Percentiles rank a stretch among this genome's conserved stretches.
phyloP scores from a whole-genome alignment of 2,888 invertebrate species.

The Idaea biselata region DNA sequence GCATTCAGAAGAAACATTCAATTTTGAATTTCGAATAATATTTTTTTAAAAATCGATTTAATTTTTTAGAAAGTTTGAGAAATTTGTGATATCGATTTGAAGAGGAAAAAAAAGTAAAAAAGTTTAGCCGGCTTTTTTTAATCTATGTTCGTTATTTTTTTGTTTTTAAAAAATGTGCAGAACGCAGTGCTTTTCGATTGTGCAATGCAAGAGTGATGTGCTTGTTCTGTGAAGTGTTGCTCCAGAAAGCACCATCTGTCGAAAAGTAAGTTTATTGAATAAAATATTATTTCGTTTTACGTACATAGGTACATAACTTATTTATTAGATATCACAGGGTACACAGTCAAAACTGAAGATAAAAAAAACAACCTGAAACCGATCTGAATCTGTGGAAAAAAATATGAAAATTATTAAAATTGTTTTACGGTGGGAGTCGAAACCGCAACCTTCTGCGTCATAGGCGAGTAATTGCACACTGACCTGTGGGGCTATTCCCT shows the following conservation, averaged over 20 bases:
- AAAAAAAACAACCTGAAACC: too few species aligned
- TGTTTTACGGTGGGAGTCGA: too few species aligned
- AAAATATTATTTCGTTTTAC: too few species aligned
- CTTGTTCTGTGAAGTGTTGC: slow-evolving; percentile 59
- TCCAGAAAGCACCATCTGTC: slow-evolving; percentile 72
- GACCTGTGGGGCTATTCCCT: too few species aligned
- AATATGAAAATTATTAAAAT: too few species aligned
- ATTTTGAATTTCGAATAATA: slow-evolving; percentile 20
- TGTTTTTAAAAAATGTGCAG: slow-evolving; percentile 45
- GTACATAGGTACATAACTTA: neutral
- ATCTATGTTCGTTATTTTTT: slow-evolving; percentile 33
- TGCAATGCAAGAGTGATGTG: slow-evolving; percentile 55
- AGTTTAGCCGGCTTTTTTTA: slow-evolving; percentile 15
- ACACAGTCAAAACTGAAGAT: too few species aligned
- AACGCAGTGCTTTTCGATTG: slow-evolving; percentile 50
- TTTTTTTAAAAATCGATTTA: neutral
- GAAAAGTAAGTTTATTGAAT: slow-evolving; percentile 62
- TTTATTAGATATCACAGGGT: too few species aligned
- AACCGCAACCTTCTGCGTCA: too few species aligned
- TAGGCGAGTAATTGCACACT: too few species aligned
- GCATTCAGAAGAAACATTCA: slow-evolving; percentile 11
- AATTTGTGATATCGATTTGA: neutral
- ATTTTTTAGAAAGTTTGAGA: neutral
- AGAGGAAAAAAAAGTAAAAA: neutral
- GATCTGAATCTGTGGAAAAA: too few species aligned